phyloP scores from a whole-genome alignment of 1,140 invertebrate species.

The Rhagoletis pomonella region DNA sequence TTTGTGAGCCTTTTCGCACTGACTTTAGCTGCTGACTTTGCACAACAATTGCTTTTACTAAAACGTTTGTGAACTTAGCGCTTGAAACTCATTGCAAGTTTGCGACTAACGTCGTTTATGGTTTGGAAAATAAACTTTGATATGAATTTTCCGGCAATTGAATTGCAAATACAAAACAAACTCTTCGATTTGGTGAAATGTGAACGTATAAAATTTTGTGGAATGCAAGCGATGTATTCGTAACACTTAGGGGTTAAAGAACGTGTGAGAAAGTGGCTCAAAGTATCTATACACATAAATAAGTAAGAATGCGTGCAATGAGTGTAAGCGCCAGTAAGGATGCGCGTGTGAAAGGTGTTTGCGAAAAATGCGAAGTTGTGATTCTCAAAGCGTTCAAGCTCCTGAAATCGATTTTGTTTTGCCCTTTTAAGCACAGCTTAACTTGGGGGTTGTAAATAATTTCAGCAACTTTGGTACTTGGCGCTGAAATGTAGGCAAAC shows the following conservation, averaged over 20 bases:
- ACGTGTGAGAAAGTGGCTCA: neutral
- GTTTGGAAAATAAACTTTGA: constrained; percentile 52
- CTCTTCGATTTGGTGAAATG: too few species aligned
- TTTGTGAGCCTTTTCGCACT: too few species aligned
- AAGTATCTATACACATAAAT: neutral
- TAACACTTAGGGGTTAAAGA: neutral
- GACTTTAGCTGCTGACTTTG: too few species aligned
- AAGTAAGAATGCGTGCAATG: neutral
- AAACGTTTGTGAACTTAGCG: constrained; percentile 25
- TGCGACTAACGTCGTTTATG: constrained; percentile 45
- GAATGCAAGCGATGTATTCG: neutral
- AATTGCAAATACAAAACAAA: constrained; percentile 52
- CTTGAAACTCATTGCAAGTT: constrained; percentile 35
- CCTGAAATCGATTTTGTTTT: constrained; percentile 47
- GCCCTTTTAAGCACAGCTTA: neutral
- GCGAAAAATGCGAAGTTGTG: neutral
- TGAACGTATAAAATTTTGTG: neutral
- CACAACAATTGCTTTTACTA: neutral
- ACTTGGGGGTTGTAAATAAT: constrained; percentile 17
- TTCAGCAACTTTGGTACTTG: neutral
- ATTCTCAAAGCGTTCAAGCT: neutral
- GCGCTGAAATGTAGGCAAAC: constrained; percentile 15
- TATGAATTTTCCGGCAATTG: constrained; percentile 51
- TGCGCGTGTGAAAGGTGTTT: too few species aligned
- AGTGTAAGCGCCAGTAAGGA: too few species aligned